Base-by-base conservation (phyloP, 1,140 invertebrate genomes). In the Notospermus geniculatus region DNA sequence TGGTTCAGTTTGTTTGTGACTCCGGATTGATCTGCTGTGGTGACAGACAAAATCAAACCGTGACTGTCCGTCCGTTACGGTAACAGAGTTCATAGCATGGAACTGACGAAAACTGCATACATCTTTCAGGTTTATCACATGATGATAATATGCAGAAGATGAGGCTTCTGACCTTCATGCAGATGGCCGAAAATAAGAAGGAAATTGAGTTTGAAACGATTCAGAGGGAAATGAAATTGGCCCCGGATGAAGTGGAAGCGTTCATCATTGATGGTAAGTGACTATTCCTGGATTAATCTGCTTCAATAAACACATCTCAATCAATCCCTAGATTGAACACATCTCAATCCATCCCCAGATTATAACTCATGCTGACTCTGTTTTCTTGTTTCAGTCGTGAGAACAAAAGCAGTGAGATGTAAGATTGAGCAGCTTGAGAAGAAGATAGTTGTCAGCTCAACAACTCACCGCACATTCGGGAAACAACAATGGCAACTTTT, bases 91-190 rank as follows among this genome's bases (percentile, higher is more conserved):
- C n/a, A n/a, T n/a, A n/a, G n/a, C n/a, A n/a, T n/a, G n/a, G n/a
- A n/a, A n/a, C n/a, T n/a, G n/a, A n/a, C n/a, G n/a, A n/a, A n/a
- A n/a, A n/a, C n/a, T n/a, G n/a, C n/a, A n/a, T n/a, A n/a, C n/a
- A 61, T 59, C 60, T 17, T 74, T 28, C 63, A 88, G 90, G 90
- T 59, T 80, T 97, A 25, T 91, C 93, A 73, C 95, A 98, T 81
- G 92, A 96, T 71, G 89, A 94, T 72, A 97, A 97, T 74, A 87
- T 97, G 82, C 91, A 93, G 68, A 98, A 98, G 80, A 97, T 98
- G 95, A 86, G 94, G 60, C 83, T 97, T 66, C 76, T 98, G 19
- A 95, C 94, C 1, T 96, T 98, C 72, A 97, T 98, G 91, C 93
- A 96, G 79, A 86, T 98, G 77, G 94, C 93, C 13, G 95, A 98